Percentiles rank a stretch among this genome's conserved stretches.
Conservation (phyloP, 2,797 vertebrate species). For the Todus mexicanus region DNA sequence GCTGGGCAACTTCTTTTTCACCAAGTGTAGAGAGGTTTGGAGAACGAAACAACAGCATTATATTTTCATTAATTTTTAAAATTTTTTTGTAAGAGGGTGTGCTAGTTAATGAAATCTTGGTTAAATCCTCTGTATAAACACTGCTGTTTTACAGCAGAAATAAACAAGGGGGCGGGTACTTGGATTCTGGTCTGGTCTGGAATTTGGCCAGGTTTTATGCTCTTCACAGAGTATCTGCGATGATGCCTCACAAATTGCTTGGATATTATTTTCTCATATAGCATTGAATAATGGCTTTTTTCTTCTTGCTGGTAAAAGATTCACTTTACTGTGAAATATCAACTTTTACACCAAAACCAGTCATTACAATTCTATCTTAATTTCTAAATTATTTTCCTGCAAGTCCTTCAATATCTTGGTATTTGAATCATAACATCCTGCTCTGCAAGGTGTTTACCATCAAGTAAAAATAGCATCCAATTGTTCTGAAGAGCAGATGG, state of each 20-base stretch:
- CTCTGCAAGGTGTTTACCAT: conserved; percentile 59
- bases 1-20: neutral
- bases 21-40: neutral
- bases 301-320: neutral
- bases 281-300: neutral
- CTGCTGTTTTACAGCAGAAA: neutral
- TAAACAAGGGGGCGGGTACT: neutral
- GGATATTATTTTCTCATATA: neutral
- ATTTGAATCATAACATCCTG: conserved; percentile 4
- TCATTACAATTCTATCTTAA: neutral
- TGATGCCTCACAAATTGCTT: neutral
- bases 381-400: conserved; percentile 8
- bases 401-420: conserved; percentile 27
- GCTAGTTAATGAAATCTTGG: neutral
- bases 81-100: neutral
- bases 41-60: neutral
- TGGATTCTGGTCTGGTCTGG: neutral
- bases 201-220: neutral
- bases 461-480: conserved; percentile 67
- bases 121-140: neutral
- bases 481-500: conserved; percentile 72
- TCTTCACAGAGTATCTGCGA: neutral
- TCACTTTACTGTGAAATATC: neutral
- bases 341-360: neutral
- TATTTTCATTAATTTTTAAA: neutral